Conservation (phyloP, 2,113 vertebrate species). For the Taurulus bubalis region DNA sequence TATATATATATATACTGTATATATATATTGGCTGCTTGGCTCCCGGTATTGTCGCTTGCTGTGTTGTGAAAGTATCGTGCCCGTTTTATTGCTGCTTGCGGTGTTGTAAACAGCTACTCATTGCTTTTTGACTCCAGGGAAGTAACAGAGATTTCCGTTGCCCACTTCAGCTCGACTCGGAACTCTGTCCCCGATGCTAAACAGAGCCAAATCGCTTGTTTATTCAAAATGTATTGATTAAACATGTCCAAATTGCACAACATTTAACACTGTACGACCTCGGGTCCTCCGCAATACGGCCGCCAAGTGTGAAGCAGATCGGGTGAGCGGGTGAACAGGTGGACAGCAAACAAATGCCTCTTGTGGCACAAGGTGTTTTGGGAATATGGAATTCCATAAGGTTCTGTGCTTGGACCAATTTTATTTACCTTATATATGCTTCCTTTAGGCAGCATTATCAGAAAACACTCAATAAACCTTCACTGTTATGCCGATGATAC, state of each 20-base stretch:
- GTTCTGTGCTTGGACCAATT: too few relatives aligned
- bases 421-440: too few relatives aligned
- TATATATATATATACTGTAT: too few relatives aligned
- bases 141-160: not conserved
- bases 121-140: not conserved
- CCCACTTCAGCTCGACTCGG: not conserved
- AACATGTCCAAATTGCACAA: not conserved
- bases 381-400: too few relatives aligned
- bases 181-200: not conserved
- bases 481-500: too few relatives aligned
- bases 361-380: not conserved
- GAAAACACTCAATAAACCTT: too few relatives aligned
- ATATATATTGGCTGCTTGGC: too few relatives aligned
- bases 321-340: too few relatives aligned
- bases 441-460: too few relatives aligned
- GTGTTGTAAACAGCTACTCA: not conserved
- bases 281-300: not conserved
- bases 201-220: not conserved
- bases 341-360: not conserved
- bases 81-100: not conserved
- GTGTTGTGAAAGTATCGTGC: not conserved
- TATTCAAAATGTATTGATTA: not conserved
- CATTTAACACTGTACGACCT: not conserved
- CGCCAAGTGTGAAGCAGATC: not conserved
- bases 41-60: not conserved